phyloP scores from a whole-genome alignment of 2,888 invertebrate genomes.

The Tachina lurida region DNA sequence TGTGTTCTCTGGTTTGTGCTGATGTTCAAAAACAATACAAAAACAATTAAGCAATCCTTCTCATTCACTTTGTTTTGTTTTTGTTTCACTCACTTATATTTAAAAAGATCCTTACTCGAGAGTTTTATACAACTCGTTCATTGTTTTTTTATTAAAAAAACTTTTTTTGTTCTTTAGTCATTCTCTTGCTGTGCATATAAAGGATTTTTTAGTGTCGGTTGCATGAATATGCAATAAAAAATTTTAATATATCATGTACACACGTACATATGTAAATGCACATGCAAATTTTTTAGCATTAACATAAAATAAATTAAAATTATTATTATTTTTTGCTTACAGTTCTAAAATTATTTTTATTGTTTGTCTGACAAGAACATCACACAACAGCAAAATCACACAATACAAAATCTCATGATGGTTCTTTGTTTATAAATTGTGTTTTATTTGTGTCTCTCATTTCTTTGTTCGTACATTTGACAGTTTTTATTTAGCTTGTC shows the following conservation, averaged over 20 bases:
- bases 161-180: no score
- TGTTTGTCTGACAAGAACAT: constrained; percentile 54
- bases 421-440: constrained; percentile 46
- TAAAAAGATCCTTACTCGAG: no score
- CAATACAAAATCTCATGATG: constrained; percentile 46
- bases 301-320: constrained; percentile 49
- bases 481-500: constrained; percentile 75
- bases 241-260: not conserved
- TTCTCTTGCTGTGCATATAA: no score
- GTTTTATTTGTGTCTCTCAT: constrained; percentile 30
- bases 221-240: no score
- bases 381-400: constrained; percentile 27
- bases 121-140: no score
- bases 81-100: no score
- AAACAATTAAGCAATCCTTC: no score
- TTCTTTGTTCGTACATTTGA: constrained; percentile 68
- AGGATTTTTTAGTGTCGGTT: no score
- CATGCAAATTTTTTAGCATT: constrained; percentile 21
- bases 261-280: constrained; percentile 1
- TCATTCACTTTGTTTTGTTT: no score
- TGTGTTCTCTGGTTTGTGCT: no score
- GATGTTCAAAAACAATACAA: no score
- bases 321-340: not conserved
- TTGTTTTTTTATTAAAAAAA: no score
- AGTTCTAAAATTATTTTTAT: constrained; percentile 53